Base-by-base conservation (phyloP, 2,888 invertebrate species). In the Oasisia sp. region DNA sequence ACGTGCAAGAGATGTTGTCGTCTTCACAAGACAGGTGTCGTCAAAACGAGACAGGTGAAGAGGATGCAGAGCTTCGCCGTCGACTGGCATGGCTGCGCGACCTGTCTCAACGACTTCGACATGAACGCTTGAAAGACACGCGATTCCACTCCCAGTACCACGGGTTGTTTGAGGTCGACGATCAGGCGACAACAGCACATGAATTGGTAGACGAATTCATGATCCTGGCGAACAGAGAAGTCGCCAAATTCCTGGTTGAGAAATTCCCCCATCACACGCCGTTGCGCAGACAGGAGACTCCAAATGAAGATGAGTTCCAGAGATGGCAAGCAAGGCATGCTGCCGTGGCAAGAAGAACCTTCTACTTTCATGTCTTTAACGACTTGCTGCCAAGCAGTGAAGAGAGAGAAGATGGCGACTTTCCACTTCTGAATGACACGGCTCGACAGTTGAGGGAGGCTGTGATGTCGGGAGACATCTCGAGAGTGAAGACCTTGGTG, bases 151-250 rank as follows among this genome's bases (percentile, higher is more conserved):
- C 94, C 8, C 94, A 94, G 19, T 93, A 95, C 27, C 92, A 92
- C 32, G 89, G 89, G 11, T 0, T 74, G 27, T 74, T 74, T 74
- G 93, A 93, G 27, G 32, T 32, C 32, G 32, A 32, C 2, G 91
- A 32, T 0, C 32, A 74, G 1, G 44, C 45, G 45, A 93, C 93
- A 32, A 93, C 95, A 32, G 94, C 95, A 4, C 94, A 94, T 91
- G 89, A 92, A 91, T 92, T 96, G 93, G 93, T 95, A n/a, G 94
- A 95, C 92, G 96, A 96, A 94, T 93, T 96, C 89, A 93, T 95
- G 93, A 94, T 95, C 19, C 94, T 94, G 92, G 94, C 95, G 27
- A 95, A 95, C 93, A 93, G 93, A 89, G 94, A 95, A 91, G 94
- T 95, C 8, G 95, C 95, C 1, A 93, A 93, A 74, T 93, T 94